phyloP scores from a whole-genome alignment of 2,113 vertebrate species.

The Deroptyus accipitrinus region DNA sequence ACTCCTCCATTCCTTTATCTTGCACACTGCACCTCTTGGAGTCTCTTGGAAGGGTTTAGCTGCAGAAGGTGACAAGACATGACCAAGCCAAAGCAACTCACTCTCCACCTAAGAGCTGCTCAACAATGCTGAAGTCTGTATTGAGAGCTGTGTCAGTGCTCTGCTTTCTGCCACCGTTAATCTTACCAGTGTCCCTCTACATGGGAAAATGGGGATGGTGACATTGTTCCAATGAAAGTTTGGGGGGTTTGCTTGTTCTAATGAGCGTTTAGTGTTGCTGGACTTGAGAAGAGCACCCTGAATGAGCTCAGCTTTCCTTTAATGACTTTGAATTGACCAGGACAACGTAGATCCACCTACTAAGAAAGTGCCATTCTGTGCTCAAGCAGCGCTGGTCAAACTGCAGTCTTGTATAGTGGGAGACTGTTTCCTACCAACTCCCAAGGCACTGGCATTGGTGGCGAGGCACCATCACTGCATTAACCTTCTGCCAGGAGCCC shows the following conservation, averaged over 20 bases:
- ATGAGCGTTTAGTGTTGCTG: neutral
- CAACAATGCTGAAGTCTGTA: neutral
- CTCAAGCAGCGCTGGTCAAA: neutral
- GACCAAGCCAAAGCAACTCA: neutral
- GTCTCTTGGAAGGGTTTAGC: neutral
- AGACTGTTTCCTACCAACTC: neutral
- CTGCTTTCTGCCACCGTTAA: neutral
- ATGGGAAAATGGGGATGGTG: neutral
- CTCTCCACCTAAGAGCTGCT: neutral
- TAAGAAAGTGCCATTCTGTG: neutral
- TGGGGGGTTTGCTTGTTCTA: neutral
- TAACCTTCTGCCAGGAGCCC: neutral
- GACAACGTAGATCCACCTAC: neutral
- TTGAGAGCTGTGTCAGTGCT: neutral
- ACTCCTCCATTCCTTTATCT: neutral
- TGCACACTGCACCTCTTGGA: neutral
- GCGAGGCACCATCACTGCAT: accelerated
- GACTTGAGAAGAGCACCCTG: neutral
- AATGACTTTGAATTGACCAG: neutral
- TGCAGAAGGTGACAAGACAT: neutral
- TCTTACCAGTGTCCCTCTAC: neutral
- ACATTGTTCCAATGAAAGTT: neutral
- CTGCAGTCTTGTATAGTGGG: neutral
- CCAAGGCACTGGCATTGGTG: neutral
- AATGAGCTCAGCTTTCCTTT: neutral